Conservation (phyloP, 2,888 invertebrate genomes). For the Lasioglossum figueresi region DNA sequence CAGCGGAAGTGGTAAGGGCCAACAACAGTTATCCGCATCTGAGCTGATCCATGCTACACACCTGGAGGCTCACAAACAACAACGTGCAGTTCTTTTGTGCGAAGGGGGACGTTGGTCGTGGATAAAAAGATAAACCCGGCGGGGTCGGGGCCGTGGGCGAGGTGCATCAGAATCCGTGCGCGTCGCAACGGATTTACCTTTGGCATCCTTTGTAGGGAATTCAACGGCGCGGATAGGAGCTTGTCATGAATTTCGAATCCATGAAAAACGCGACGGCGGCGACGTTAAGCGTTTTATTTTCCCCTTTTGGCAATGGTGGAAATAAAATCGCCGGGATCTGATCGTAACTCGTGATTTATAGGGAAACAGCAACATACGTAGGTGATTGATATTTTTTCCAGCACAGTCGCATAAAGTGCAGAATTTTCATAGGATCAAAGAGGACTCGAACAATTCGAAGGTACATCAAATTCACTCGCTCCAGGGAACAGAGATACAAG, state of each 20-base stretch:
- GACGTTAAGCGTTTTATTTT: constrained; percentile 3
- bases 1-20: constrained; percentile 55
- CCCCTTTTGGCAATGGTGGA: not conserved
- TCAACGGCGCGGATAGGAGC: constrained; percentile 11
- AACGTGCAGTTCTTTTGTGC: constrained; percentile 59
- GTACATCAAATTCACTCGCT: not conserved
- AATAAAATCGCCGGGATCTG: not conserved
- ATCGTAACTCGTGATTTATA: constrained; percentile 10
- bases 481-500: not conserved
- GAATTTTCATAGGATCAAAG: not conserved
- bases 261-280: constrained; percentile 18
- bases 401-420: not conserved
- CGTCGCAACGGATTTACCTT: constrained; percentile 27
- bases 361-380: not conserved
- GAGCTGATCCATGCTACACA: constrained; percentile 49
- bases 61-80: too few relatives aligned
- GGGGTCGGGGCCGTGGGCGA: constrained; percentile 9
- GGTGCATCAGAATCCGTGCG: constrained; percentile 40
- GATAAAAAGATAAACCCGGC: constrained; percentile 42
- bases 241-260: constrained; percentile 35
- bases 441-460: not conserved
- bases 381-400: constrained; percentile 5
- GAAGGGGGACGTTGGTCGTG: constrained; percentile 42
- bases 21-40: constrained; percentile 69
- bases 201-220: constrained; percentile 23